These are phyloP conservation scores for Torymus tubicola DNA, from an alignment of 2,888 invertebrate genomes.

Conservation along the genomic window DNA sequence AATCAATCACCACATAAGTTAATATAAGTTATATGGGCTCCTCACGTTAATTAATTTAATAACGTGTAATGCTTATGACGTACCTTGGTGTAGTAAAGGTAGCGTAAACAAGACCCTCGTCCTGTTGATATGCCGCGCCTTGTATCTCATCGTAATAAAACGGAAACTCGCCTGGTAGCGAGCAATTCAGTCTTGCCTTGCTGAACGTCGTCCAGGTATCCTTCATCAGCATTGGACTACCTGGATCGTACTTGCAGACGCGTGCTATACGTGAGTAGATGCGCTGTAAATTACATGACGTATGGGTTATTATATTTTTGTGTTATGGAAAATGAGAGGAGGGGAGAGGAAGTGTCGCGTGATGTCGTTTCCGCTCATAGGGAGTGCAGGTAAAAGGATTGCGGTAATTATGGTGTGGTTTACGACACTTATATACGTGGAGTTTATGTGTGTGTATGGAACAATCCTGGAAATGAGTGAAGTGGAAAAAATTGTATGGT, in stretches of 20 bases:
- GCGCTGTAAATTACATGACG: constrained; percentile 78
- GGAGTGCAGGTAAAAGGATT: too few relatives aligned
- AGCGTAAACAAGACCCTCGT: constrained; percentile 88
- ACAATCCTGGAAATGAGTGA: too few relatives aligned
- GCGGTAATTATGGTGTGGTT: too few relatives aligned
- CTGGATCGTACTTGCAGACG: constrained; percentile 92
- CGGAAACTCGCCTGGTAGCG: constrained; percentile 89
- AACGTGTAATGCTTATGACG: constrained; percentile 50
- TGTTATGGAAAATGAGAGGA: too few relatives aligned
- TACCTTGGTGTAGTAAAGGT: constrained; percentile 90
- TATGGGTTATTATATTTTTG: background rate
- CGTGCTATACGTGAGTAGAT: constrained; percentile 94
- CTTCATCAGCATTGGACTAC: constrained; percentile 85
- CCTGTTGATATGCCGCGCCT: constrained; percentile 86
- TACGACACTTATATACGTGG: too few relatives aligned
- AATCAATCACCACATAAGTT: too few relatives aligned
- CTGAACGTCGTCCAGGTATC: constrained; percentile 95
- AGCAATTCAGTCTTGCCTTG: constrained; percentile 91
- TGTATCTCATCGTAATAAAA: constrained; percentile 95
- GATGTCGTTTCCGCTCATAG: too few relatives aligned
- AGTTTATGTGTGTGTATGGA: too few relatives aligned
- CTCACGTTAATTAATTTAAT: too few relatives aligned
- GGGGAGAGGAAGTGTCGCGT: too few relatives aligned
- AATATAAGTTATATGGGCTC: too few relatives aligned
- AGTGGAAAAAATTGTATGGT: too few relatives aligned